phyloP scores from a whole-genome alignment of 2,797 vertebrate genomes.

The Lithobates sylvaticus region DNA sequence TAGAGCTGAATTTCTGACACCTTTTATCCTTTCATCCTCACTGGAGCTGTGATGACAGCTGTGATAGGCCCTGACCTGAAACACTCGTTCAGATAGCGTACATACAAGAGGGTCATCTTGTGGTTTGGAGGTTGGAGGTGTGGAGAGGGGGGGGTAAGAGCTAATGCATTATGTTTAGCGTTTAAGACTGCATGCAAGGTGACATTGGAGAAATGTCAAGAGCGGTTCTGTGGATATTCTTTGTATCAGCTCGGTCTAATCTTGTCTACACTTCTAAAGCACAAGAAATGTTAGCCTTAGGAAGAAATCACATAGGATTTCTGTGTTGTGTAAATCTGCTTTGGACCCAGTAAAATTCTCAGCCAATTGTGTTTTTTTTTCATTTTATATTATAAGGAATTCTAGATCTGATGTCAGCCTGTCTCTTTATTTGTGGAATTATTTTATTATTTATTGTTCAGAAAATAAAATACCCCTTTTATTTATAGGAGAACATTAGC shows the following conservation, averaged over 20 bases:
- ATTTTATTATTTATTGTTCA: too few relatives aligned
- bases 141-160: conserved; percentile 26
- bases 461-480: too few relatives aligned
- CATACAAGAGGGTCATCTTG: conserved; percentile 53
- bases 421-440: too few relatives aligned
- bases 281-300: conserved; percentile 10
- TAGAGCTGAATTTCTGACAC: conserved; percentile 51
- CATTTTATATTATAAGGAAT: neutral
- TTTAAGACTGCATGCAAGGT: conserved; percentile 46
- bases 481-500: too few relatives aligned
- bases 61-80: conserved; percentile 54
- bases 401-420: neutral
- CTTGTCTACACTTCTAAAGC: conserved; percentile 31
- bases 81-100: conserved; percentile 43
- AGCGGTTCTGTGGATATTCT: conserved; percentile 11
- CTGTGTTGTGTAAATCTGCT: conserved; percentile 25
- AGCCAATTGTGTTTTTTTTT: neutral
- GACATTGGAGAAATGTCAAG: conserved; percentile 55
- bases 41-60: conserved; percentile 44
- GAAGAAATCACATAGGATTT: conserved; percentile 14
- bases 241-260: conserved; percentile 41
- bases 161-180: conserved; percentile 54
- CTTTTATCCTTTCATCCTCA: conserved; percentile 48
- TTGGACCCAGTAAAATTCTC: conserved; percentile 8
- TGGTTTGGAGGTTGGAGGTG: conserved; percentile 49